Conservation (phyloP, 2,113 vertebrate genomes). For the Pandion haliaetus region DNA sequence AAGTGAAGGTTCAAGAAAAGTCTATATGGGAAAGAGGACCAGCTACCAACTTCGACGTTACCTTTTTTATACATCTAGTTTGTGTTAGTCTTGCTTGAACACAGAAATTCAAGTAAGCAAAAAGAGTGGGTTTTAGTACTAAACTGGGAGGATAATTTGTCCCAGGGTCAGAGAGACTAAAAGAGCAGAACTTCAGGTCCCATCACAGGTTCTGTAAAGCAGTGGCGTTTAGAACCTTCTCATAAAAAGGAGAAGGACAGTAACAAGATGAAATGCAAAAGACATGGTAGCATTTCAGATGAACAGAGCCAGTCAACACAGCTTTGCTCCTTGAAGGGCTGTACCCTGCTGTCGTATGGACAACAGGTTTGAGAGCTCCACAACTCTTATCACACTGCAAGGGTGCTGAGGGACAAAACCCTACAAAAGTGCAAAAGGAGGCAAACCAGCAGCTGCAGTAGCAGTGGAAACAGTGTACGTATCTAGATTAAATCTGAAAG, state of each 20-base stretch:
- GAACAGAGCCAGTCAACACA: not conserved
- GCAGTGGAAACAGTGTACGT: no score
- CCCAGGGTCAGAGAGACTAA: not conserved
- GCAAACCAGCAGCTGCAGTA: no score
- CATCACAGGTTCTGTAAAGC: not conserved
- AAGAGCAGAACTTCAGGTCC: not conserved
- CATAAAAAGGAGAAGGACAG: not conserved
- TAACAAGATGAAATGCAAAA: not conserved
- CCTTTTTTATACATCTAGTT: not conserved
- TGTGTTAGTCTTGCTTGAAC: not conserved
- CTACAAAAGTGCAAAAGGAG: no score
- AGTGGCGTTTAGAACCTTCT: not conserved
- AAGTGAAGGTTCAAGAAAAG: not conserved
- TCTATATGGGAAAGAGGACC: not conserved
- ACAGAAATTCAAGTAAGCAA: not conserved
- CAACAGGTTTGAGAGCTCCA: not conserved
- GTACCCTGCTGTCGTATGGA: not conserved
- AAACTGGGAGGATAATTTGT: not conserved
- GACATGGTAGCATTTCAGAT: not conserved
- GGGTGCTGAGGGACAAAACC: no score
- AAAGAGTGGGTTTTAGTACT: not conserved
- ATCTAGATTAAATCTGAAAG: no score
- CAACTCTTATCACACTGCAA: no score
- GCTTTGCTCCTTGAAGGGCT: not conserved
- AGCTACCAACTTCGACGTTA: not conserved